Evolutionary conservation across 2,888 invertebrate genomes (phyloP).

Genomic region (Dorcus hopei): DNA sequence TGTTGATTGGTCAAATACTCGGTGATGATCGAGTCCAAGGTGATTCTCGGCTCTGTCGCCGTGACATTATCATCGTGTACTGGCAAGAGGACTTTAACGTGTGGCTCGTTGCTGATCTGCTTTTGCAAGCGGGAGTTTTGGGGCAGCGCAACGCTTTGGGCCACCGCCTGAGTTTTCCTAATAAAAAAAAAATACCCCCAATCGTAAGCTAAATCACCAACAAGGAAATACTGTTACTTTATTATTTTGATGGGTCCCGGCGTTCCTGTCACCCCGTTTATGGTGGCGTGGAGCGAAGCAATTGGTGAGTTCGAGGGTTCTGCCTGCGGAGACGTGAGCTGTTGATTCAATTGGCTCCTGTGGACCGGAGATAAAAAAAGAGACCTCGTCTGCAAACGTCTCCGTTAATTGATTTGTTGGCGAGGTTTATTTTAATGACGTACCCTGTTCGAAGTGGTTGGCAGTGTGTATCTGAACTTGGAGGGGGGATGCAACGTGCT

Average conservation of each 20-base stretch:
- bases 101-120: constrained; percentile 48
- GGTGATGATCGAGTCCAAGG: constrained; percentile 89
- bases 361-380: constrained; percentile 21
- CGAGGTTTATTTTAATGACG: constrained; percentile 19
- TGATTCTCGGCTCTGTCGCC: constrained; percentile 53
- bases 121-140: constrained; percentile 51
- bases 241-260: constrained; percentile 20
- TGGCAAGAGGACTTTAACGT: constrained; percentile 29
- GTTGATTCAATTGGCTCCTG: constrained; percentile 10
- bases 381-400: constrained; percentile 13
- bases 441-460: constrained; percentile 54
- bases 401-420: not conserved
- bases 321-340: not conserved
- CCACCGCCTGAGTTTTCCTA: constrained; percentile 20
- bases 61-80: constrained; percentile 32
- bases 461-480: constrained; percentile 51
- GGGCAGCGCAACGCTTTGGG: constrained; percentile 4
- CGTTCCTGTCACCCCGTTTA: constrained; percentile 4
- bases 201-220: not conserved
- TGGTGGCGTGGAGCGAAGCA: not conserved
- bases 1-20: constrained; percentile 97
- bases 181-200: constrained; percentile 6
- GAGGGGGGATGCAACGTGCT: constrained; percentile 41
- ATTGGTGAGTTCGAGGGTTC: not conserved
- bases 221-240: constrained; percentile 9